These are phyloP conservation scores for Apis laboriosa DNA, from an alignment of 1,140 invertebrate species.

Conservation along the genomic window DNA sequence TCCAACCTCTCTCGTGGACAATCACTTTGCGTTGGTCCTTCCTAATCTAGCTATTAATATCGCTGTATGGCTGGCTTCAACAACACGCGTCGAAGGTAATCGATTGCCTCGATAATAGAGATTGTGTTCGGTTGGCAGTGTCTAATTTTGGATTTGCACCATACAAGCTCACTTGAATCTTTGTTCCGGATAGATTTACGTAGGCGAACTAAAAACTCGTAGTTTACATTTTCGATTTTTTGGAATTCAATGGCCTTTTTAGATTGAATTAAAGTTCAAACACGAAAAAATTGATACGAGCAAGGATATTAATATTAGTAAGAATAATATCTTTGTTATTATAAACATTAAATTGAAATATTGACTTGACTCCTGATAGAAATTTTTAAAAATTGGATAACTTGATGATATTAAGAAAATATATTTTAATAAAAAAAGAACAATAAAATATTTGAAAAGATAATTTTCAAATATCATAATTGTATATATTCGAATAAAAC, in stretches of 20 bases:
- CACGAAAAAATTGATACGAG: background rate
- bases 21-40: slow-evolving; percentile 11
- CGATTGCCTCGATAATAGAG: slow-evolving; percentile 44
- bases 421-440: no score
- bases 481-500: no score
- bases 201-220: background rate
- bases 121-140: slow-evolving; percentile 24
- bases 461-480: no score
- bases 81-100: background rate
- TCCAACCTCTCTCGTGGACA: background rate
- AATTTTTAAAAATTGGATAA: background rate
- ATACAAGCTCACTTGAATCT: background rate
- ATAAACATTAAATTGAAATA: background rate
- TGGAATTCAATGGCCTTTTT: background rate
- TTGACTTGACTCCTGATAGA: background rate
- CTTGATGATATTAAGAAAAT: background rate
- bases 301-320: background rate
- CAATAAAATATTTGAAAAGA: no score
- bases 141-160: slow-evolving; percentile 30
- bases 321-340: background rate
- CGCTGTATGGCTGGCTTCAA: background rate
- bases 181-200: background rate
- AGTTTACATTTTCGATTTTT: background rate
- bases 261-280: background rate
- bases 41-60: slow-evolving; percentile 38